phyloP scores from a whole-genome alignment of 2,113 vertebrate species.

The Fukomys damarensis region DNA sequence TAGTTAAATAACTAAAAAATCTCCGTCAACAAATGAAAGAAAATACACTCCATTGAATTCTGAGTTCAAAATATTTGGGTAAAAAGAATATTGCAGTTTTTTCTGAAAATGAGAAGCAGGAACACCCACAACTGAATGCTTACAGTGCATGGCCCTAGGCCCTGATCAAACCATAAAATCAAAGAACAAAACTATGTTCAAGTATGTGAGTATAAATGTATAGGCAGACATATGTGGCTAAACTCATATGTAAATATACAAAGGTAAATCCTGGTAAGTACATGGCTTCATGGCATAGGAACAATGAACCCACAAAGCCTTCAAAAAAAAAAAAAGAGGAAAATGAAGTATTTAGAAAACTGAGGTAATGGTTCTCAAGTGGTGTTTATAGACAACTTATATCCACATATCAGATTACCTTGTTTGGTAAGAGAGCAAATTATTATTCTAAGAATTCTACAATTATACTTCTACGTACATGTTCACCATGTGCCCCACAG shows the following conservation, averaged over 20 bases:
- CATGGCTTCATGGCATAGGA: background rate
- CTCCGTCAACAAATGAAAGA: background rate
- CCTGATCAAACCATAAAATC: background rate
- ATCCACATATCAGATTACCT: background rate
- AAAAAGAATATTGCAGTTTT: background rate
- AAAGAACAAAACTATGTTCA: background rate
- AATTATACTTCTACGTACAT: background rate
- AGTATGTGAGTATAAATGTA: background rate
- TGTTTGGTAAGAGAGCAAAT: background rate
- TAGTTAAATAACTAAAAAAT: background rate
- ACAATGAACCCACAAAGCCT: background rate
- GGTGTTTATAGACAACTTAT: background rate
- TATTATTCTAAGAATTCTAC: conserved; percentile 11
- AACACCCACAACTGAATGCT: background rate
- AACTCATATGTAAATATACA: background rate
- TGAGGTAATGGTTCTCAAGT: background rate
- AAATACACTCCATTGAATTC: background rate
- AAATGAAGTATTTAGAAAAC: background rate
- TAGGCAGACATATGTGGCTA: background rate
- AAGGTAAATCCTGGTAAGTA: background rate
- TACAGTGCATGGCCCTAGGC: background rate
- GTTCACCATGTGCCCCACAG: background rate
- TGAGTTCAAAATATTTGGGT: background rate
- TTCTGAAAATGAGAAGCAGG: background rate
- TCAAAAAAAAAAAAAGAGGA: background rate